Percentiles rank a stretch among this genome's conserved stretches.
phyloP scores from a whole-genome alignment of 1,140 invertebrate genomes.

The Lepidotrigona ventralis region DNA sequence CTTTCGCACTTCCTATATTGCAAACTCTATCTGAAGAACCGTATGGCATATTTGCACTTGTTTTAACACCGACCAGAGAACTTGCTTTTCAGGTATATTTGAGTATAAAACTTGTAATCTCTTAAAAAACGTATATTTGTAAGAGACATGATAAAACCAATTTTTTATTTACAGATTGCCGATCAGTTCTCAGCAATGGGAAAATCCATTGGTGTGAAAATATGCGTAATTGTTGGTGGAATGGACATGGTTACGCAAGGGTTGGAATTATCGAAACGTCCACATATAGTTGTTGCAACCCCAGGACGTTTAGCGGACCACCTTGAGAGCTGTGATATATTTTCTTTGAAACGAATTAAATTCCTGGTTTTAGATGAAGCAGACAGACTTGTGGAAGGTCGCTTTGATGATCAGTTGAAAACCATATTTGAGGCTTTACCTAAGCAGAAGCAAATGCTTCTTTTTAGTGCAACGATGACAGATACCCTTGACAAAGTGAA shows the following conservation, averaged over 20 bases:
- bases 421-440: slow-evolving; percentile 92
- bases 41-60: slow-evolving; percentile 96
- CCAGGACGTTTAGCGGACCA: slow-evolving; percentile 95
- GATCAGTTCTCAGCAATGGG: slow-evolving; percentile 95
- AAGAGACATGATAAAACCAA: not conserved
- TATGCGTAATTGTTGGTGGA: slow-evolving; percentile 93
- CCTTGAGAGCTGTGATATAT: slow-evolving; percentile 90
- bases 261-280: slow-evolving; percentile 90
- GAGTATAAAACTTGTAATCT: slow-evolving; percentile 37
- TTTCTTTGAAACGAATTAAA: slow-evolving; percentile 89
- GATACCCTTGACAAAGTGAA: slow-evolving; percentile 89
- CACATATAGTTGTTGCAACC: slow-evolving; percentile 97
- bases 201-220: slow-evolving; percentile 91
- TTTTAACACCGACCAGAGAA: slow-evolving; percentile 97
- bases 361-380: slow-evolving; percentile 97
- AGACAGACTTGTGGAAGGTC: slow-evolving; percentile 90
- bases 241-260: slow-evolving; percentile 96
- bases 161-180: slow-evolving; percentile 83
- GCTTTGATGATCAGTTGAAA: slow-evolving; percentile 90
- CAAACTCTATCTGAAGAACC: slow-evolving; percentile 95
- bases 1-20: slow-evolving; percentile 97
- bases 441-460: slow-evolving; percentile 89
- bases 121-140: not conserved
- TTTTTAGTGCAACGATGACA: slow-evolving; percentile 98
- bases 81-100: slow-evolving; percentile 93